Percentiles rank a stretch among this genome's conserved stretches.
phyloP scores from a whole-genome alignment of 2,113 vertebrate species.

The Leptosomus discolor region DNA sequence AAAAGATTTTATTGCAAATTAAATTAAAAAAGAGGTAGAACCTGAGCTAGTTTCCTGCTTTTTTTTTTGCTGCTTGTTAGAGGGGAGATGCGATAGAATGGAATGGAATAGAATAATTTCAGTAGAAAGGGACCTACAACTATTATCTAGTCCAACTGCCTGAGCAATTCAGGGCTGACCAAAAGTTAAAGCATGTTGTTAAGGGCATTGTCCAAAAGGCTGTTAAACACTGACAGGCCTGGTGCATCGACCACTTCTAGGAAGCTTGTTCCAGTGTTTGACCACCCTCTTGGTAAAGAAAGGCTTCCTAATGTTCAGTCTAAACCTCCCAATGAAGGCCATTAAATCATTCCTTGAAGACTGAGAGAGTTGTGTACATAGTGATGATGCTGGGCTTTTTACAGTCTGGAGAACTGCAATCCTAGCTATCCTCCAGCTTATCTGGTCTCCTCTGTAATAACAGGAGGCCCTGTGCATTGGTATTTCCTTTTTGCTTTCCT shows the following conservation, averaged over 20 bases:
- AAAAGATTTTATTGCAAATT: neutral
- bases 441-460: neutral
- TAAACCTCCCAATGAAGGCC: neutral
- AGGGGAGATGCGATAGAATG: neutral
- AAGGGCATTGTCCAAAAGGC: neutral
- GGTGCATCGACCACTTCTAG: too few species aligned
- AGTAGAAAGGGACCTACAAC: neutral
- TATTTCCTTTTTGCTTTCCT: neutral
- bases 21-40: neutral
- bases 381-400: neutral
- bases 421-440: neutral
- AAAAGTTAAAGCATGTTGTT: neutral
- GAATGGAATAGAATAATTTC: neutral
- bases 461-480: rapidly evolving
- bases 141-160: neutral
- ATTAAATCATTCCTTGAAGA: neutral
- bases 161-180: neutral
- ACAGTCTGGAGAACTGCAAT: neutral
- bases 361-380: neutral
- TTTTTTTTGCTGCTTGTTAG: neutral
- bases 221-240: neutral
- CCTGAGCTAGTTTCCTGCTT: neutral
- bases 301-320: neutral
- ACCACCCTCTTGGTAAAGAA: neutral
- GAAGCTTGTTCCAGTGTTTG: neutral